Evolutionary conservation across 2,113 vertebrate species (phyloP).

Genomic region (Nothocercus julius): DNA sequence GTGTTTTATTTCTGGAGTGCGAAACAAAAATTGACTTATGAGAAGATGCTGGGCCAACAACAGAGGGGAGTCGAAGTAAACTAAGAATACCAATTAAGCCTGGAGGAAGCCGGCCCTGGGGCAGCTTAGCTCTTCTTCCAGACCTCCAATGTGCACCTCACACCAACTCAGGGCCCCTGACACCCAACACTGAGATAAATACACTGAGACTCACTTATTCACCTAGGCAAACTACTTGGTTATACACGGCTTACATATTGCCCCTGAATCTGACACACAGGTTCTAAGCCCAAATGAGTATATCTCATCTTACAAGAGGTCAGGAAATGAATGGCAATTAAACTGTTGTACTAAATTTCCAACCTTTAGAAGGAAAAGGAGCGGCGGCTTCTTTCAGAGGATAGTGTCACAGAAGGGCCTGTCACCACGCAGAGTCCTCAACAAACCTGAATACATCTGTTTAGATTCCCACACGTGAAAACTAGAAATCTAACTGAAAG

Average conservation of each 20-base stretch:
- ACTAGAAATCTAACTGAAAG: not conserved
- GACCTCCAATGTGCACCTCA: not conserved
- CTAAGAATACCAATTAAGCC: conserved; percentile 43
- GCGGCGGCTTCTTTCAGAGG: not conserved
- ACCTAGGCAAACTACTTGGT: not conserved
- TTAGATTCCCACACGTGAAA: conserved; percentile 1
- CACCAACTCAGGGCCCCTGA: not conserved
- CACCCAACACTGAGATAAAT: not conserved
- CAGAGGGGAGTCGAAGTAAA: conserved; percentile 13
- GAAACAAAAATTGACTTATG: conserved; percentile 68
- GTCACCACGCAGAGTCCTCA: not conserved
- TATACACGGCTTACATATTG: not conserved
- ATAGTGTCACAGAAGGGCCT: not conserved
- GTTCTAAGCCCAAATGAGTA: not conserved
- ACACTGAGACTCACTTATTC: not conserved
- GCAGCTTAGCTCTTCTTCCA: conserved; percentile 24
- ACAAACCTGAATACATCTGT: not conserved
- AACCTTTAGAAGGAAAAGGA: not conserved
- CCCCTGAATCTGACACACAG: not conserved
- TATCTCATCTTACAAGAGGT: not conserved
- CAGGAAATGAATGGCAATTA: not conserved
- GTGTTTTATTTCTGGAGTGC: conserved; percentile 72
- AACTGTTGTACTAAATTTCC: not conserved
- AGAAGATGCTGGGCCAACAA: conserved; percentile 59
- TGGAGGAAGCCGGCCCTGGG: conserved; percentile 32